Evolutionary conservation across 2,888 invertebrate genomes (phyloP), one percentile per base, ranked within the genome.

Genomic region (Boloria selene): DNA sequence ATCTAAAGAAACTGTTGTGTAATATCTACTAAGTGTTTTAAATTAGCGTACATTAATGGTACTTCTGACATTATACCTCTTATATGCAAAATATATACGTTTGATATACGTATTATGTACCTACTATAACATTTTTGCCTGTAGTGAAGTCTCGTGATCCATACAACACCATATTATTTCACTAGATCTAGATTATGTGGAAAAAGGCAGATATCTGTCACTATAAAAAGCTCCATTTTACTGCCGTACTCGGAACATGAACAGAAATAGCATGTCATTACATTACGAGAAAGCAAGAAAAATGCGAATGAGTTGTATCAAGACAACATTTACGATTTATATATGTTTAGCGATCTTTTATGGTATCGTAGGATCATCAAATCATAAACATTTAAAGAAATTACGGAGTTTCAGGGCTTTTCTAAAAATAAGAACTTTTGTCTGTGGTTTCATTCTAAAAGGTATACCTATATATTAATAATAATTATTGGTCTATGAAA

Each of bases 1-100:
- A 82, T 80, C 80, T 85, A 80, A 73, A 79, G 84, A 82, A 85
- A 82, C 79, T 52, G 77, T 86, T 86, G 82, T 77, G 80, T 78
- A 86, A 85, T 79, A 75, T 75, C 73, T 77, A 79, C 78, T 81
- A 82, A 83, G 82, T 83, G 79, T 82, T 83, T 82, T 78, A 80
- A 81, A 85, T 86, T 86, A 80, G 80, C 81, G 74, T 81, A 85
- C 72, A 70, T 68, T 74, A 72, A 73, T 78, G 68, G 68, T 66
- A 70, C 61, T 61, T 52, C 14, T 13, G 13, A 52, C 47, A 44
- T 52, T 13, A 42, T 49, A 61, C 52, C 31, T 61, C 13, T 13
- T 44, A 22, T 10, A 31, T 47, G 52, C 6, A 54, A 67, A 59
- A n/a, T n/a, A 45, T 66, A 47, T 31, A 17, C 59, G 42, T 62